Conservation (phyloP, 2,888 invertebrate genomes). For the Aspidiotus rigidus region DNA sequence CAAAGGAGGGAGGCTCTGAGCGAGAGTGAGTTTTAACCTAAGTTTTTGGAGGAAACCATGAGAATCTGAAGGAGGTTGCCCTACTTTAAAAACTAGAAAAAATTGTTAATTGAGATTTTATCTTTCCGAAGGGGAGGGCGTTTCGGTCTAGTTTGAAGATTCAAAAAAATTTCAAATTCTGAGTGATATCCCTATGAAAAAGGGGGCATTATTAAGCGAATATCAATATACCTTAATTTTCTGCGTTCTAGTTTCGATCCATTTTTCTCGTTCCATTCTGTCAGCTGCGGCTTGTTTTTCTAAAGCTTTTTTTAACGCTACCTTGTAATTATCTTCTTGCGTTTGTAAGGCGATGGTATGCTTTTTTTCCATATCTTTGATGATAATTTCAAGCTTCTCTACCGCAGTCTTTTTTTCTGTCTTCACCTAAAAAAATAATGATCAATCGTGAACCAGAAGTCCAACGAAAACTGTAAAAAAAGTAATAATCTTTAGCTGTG, state of each 20-base stretch:
- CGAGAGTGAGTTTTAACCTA: no score
- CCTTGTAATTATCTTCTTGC: conserved; percentile 62
- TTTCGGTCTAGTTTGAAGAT: no score
- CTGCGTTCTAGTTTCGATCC: conserved; percentile 74
- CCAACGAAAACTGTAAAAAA: no score
- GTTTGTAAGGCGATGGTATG: conserved; percentile 57
- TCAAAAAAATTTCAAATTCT: not conserved
- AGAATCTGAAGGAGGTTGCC: no score
- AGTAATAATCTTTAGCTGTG: no score
- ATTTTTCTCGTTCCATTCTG: conserved; percentile 62
- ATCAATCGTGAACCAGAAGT: not conserved
- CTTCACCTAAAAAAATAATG: conserved; percentile 49
- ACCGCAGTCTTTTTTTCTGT: conserved; percentile 68
- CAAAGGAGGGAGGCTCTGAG: no score
- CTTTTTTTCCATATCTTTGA: conserved; percentile 57
- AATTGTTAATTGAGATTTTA: no score
- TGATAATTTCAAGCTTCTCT: conserved; percentile 61
- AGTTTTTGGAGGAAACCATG: no score
- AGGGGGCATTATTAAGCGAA: not conserved
- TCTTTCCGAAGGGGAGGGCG: no score
- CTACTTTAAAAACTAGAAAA: no score
- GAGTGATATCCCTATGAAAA: not conserved
- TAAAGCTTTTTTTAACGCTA: conserved; percentile 64
- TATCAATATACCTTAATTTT: conserved; percentile 60
- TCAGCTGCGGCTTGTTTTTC: conserved; percentile 70